A percentile compares a stretch with the other conserved stretches of the same genome.
phyloP scores from a whole-genome alignment of 2,113 vertebrate genomes.

The Lichenostomus cassidix region DNA sequence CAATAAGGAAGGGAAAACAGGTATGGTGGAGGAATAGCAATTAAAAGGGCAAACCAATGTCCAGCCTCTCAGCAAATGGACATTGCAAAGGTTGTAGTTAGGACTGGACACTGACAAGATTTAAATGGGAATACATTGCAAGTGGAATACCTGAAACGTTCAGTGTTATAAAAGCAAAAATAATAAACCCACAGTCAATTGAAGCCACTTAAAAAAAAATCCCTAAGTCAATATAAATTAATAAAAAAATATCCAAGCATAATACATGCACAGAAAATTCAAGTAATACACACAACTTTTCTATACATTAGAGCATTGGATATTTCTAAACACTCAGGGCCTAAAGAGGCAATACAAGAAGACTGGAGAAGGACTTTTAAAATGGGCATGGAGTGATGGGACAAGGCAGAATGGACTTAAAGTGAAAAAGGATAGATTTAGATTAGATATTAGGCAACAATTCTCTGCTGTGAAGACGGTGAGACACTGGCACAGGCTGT shows the following conservation, averaged over 20 bases:
- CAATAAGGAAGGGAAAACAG: not conserved
- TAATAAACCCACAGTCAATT: not conserved
- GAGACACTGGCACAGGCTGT: no score
- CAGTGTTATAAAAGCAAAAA: not conserved
- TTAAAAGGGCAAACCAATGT: not conserved
- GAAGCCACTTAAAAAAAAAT: not conserved
- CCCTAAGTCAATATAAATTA: not conserved
- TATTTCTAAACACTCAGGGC: not conserved
- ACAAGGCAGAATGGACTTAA: not conserved
- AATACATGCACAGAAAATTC: not conserved
- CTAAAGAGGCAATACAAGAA: not conserved
- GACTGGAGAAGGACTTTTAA: not conserved
- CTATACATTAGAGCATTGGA: rapidly evolving
- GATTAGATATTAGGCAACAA: not conserved
- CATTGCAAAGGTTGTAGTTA: not conserved
- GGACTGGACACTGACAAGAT: not conserved
- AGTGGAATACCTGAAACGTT: not conserved
- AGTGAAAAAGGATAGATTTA: not conserved
- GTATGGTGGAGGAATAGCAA: not conserved
- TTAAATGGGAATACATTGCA: not conserved
- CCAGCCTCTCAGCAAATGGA: not conserved
- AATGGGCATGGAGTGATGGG: not conserved
- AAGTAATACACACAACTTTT: not conserved
- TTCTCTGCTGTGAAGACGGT: not conserved
- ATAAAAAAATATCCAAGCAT: not conserved